These are phyloP conservation scores for Scaptomyza polygonia DNA, from an alignment of 2,888 invertebrate genomes.

Conservation along the genomic window DNA sequence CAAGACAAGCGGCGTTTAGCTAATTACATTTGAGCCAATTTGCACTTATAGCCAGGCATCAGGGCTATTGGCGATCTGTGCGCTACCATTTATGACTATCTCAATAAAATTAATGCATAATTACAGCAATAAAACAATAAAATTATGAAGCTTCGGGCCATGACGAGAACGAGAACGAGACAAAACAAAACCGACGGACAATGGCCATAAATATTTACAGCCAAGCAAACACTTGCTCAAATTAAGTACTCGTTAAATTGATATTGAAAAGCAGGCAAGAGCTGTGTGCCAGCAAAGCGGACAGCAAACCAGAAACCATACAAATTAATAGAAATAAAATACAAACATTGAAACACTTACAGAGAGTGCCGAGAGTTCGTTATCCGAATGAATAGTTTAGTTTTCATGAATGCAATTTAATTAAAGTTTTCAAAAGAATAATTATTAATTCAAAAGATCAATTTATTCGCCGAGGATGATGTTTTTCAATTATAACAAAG, in stretches of 20 bases:
- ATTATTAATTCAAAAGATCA: too few species aligned
- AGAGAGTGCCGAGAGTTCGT: slow-evolving; percentile 6
- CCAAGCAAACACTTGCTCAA: slow-evolving; percentile 77
- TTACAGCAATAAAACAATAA: slow-evolving; percentile 77
- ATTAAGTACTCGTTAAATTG: slow-evolving; percentile 79
- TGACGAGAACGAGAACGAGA: slow-evolving; percentile 32
- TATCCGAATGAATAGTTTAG: slow-evolving; percentile 20
- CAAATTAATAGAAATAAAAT: slow-evolving; percentile 70
- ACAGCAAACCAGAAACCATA: slow-evolving; percentile 17
- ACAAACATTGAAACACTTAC: not conserved
- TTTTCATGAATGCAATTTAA: slow-evolving; percentile 42
- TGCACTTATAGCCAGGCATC: slow-evolving; percentile 43
- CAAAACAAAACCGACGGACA: slow-evolving; percentile 32
- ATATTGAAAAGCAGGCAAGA: slow-evolving; percentile 65
- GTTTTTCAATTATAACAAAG: not conserved
- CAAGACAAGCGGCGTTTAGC: slow-evolving; percentile 50
- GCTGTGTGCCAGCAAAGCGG: slow-evolving; percentile 10
- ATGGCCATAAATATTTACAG: slow-evolving; percentile 76
- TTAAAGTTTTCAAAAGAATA: slow-evolving; percentile 26
- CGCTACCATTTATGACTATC: slow-evolving; percentile 66
- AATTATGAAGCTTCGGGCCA: slow-evolving; percentile 59
- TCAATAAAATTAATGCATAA: slow-evolving; percentile 77
- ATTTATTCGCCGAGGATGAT: too few species aligned
- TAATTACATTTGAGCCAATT: slow-evolving; percentile 63
- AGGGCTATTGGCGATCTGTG: slow-evolving; percentile 35